Percentiles rank a stretch among this genome's conserved stretches.
Conservation (phyloP, 2,888 invertebrate genomes). For the Drosophila gaucha region DNA sequence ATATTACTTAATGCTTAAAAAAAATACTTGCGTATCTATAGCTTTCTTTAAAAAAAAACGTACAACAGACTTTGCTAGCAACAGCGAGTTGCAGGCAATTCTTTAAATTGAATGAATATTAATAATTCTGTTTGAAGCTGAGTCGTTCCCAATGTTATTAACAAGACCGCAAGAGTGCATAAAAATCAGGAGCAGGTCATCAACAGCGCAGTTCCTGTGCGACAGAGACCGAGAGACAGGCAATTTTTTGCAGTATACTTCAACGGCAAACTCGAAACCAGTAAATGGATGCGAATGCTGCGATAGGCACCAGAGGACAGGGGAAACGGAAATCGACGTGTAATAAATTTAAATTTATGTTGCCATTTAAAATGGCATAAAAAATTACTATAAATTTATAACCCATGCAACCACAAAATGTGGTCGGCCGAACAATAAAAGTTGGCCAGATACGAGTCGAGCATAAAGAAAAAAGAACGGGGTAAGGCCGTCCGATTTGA, state of each 20-base stretch:
- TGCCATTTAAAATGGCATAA: slow-evolving; percentile 69
- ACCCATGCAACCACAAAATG: slow-evolving; percentile 66
- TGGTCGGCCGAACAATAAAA: slow-evolving; percentile 70
- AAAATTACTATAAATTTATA: slow-evolving; percentile 76
- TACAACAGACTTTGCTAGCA: too few relatives aligned
- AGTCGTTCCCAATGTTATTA: slow-evolving; percentile 5
- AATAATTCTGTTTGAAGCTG: not conserved
- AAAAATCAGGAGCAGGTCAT: slow-evolving; percentile 31
- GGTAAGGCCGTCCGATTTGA: slow-evolving; percentile 13
- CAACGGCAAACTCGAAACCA: not conserved
- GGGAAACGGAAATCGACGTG: slow-evolving; percentile 65
- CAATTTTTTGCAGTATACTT: slow-evolving; percentile 10
- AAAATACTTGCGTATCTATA: too few relatives aligned
- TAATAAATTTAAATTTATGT: slow-evolving; percentile 77
- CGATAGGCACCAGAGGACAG: slow-evolving; percentile 8
- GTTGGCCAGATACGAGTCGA: slow-evolving; percentile 32
- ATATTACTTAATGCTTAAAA: too few relatives aligned
- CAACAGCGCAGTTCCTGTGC: slow-evolving; percentile 15
- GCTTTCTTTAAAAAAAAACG: too few relatives aligned
- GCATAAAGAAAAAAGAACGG: slow-evolving; percentile 6
- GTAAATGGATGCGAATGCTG: slow-evolving; percentile 6
- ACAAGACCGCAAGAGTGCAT: slow-evolving; percentile 35
- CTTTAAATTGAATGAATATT: not conserved
- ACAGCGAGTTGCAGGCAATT: too few relatives aligned
- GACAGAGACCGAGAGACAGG: slow-evolving; percentile 12